Evolutionary conservation across 37 sponge, comb jelly and placozoan genomes (phyloP), one percentile per base, ranked within the genome.

Genomic region (Halisarca cf. caerulea): DNA sequence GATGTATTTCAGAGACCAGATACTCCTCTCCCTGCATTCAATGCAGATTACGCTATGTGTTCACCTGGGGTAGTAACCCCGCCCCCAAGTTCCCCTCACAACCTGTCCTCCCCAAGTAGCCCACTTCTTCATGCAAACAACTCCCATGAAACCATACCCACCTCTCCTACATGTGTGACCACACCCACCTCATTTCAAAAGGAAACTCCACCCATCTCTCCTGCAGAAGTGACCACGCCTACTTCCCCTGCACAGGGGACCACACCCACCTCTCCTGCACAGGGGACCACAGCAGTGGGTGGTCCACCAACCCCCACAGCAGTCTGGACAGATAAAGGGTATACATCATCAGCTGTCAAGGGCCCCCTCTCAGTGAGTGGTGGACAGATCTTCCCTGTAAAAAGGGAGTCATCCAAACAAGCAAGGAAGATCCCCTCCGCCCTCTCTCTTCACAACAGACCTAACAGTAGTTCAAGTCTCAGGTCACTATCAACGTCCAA

Each of bases 41-140:
- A 5, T 2, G 18, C 36, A n/a, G 42, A 37, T 9, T 40, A 37
- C 24, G 7, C 8, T 18, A 23, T 71, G 72, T 8, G 21, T 6
- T 30, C 72, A 7, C 28, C 66, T 14, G 8, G 27, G 11, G 57
- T 55, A 17, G 6, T 28, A 30, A 28, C 30, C n/a, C 25, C 64
- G 7, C 77, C 77, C 1, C 23, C 45, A 0, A 41, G 6, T 37
- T 74, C 77, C 36, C 24, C 45, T n/a, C 45, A 24, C 44, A 74
- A 38, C 43, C 77, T 74, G 2, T 74, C 77, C 43, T 74, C 77
- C 6, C 77, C 77, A 23, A 74, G 77, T 6, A 74, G 77, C 44
- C 77, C 42, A 23, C 42, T 32, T 20, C 77, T 74, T n/a, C 36
- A 21, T 41, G 1, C 45, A 43, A 37, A 21, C 45, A 43, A 40